Evolutionary conservation across 1,140 invertebrate genomes (phyloP), one percentile per base, ranked within the genome.

Genomic region (Diprion similis): DNA sequence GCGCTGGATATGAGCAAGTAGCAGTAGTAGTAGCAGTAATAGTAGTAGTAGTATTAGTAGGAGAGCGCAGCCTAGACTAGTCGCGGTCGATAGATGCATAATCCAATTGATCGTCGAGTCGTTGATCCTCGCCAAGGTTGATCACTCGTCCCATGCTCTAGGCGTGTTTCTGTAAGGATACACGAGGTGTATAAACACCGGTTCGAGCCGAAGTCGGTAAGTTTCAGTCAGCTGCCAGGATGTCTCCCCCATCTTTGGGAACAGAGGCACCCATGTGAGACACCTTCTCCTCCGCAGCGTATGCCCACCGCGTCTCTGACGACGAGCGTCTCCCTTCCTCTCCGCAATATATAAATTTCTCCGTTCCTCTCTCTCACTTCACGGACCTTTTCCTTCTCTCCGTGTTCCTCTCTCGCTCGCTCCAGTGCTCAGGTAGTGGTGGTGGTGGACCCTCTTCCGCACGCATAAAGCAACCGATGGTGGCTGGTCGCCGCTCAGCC

Each of bases 201-300:
- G 86, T 88, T 88, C n/a, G 86, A 87, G 84, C 86, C 84, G 82
- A 86, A 88, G 85, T 87, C 86, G 87, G 85, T 87, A 84, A 87
- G 85, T 85, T 84, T 88, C 84, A 83, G 86, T 88, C 86, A 88
- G 86, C 86, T 88, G 86, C 86, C 86, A 86, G 86, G 86, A 88
- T 88, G 86, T 88, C 86, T 87, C 86, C 85, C 85, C 86, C 86
- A 85, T 87, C 83, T 87, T 82, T 86, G 81, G 82, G 51, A 84
- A 83, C 83, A 83, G 86, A 84, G 82, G 85, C 86, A 88, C 83
- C 86, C 86, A 87, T 86, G 86, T 88, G 86, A 88, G 86, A 88
- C 86, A 86, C 85, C 85, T 86, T 86, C 85, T 86, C 81, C 82
- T 81, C 79, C 79, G 80, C 78, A 37, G 24, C 24, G 24, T 37